Percentiles rank a stretch among this genome's conserved stretches.
These are phyloP conservation scores for Calliphora vicina DNA, from an alignment of 1,140 invertebrate species.

Conservation along the genomic window DNA sequence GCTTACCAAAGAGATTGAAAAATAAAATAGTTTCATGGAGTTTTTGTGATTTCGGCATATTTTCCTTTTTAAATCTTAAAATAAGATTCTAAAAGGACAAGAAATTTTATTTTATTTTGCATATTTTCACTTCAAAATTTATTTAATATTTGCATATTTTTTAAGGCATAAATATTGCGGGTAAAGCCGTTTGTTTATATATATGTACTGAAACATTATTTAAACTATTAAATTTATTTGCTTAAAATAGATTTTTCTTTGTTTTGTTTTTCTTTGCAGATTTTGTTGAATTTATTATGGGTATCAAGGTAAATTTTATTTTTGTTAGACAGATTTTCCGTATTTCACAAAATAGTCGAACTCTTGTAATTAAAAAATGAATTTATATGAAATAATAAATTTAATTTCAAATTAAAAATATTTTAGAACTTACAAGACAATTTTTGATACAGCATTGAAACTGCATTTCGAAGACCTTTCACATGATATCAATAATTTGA, in stretches of 20 bases:
- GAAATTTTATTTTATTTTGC: neutral
- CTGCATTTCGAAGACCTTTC: too few relatives aligned
- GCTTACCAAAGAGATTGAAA: neutral
- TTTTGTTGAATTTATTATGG: neutral
- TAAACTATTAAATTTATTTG: neutral
- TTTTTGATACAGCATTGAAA: too few relatives aligned
- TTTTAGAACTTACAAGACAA: too few relatives aligned
- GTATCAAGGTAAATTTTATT: too few relatives aligned
- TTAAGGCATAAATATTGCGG: neutral
- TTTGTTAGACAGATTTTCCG: too few relatives aligned
- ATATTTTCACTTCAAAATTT: too few relatives aligned
- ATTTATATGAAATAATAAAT: too few relatives aligned
- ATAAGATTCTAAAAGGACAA: neutral
- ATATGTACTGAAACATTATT: neutral
- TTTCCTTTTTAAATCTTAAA: neutral
- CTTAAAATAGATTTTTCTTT: neutral
- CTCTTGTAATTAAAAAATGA: too few relatives aligned
- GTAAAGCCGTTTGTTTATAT: neutral
- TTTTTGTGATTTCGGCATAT: slow-evolving; percentile 4
- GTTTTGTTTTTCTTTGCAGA: neutral
- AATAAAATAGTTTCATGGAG: neutral
- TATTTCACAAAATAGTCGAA: too few relatives aligned
- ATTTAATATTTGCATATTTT: neutral
- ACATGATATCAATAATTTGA: too few relatives aligned
- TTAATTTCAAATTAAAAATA: too few relatives aligned